Evolutionary conservation across 1,140 invertebrate genomes (phyloP).

Genomic region (Yoshiicerus persimilis): DNA sequence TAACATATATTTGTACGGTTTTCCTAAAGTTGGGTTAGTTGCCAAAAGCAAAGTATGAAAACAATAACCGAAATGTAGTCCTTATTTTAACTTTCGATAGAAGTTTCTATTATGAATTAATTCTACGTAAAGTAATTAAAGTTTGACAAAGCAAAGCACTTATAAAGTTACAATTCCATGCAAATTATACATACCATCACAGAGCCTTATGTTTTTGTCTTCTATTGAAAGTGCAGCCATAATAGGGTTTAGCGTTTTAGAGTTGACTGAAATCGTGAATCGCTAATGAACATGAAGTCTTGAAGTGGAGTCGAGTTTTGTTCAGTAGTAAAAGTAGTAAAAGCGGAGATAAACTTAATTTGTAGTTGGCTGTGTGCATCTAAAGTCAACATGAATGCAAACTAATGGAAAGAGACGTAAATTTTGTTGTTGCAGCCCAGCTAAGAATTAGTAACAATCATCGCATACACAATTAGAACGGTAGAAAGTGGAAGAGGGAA

Average conservation of each 20-base stretch:
- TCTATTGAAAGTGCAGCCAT: no score
- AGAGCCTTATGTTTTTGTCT: background rate
- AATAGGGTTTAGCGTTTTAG: no score
- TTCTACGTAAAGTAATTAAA: background rate
- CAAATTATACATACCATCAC: background rate
- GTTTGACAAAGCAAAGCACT: background rate
- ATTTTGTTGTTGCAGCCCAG: background rate
- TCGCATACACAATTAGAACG: background rate
- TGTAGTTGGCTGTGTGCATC: background rate
- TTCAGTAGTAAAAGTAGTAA: background rate
- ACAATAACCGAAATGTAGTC: background rate
- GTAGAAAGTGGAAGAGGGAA: no score
- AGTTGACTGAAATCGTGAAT: background rate
- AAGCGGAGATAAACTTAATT: background rate
- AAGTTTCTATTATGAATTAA: background rate
- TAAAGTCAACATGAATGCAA: background rate
- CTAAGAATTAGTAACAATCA: no score
- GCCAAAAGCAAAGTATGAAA: background rate
- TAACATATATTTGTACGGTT: no score
- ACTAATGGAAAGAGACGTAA: background rate
- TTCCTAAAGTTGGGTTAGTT: no score
- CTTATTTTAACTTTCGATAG: background rate
- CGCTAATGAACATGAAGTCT: background rate
- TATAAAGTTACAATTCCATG: background rate
- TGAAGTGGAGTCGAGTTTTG: no score